Percentiles rank a stretch among this genome's conserved stretches.
Conservation (phyloP, 2,113 vertebrate genomes). For the Gymnarchus niloticus region DNA sequence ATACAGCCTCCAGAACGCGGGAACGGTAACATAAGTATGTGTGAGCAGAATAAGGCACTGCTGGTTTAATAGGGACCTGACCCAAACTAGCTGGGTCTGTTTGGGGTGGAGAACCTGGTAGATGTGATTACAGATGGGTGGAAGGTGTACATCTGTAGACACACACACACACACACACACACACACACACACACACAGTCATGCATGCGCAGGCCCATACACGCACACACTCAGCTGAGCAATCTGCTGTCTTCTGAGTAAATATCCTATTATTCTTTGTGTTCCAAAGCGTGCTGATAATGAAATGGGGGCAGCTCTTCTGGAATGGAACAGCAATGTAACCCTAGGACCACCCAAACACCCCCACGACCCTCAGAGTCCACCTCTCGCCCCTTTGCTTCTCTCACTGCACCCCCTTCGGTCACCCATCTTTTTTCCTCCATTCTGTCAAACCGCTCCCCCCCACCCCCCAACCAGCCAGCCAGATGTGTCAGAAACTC, state of each 20-base stretch:
- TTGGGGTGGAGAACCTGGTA: neutral
- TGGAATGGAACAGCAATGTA: constrained; percentile 8
- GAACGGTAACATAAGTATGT: neutral
- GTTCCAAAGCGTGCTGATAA: neutral
- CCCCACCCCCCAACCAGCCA: neutral
- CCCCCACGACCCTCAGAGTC: neutral
- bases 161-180: neutral
- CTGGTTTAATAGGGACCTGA: too few species aligned
- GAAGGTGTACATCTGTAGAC: neutral
- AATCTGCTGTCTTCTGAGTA: constrained; percentile 9
- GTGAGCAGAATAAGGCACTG: neutral
- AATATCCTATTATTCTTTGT: constrained; percentile 18
- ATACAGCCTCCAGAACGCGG: neutral
- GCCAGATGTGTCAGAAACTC: neutral
- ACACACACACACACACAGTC: neutral
- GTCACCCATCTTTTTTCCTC: constrained; percentile 37
- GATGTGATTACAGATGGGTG: too few species aligned
- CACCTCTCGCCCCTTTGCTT: constrained; percentile 26
- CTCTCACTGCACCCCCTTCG: constrained; percentile 23
- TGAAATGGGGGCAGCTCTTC: constrained; percentile 8
- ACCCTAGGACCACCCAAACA: constrained; percentile 35
- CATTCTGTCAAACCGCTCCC: constrained; percentile 30
- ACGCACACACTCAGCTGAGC: constrained; percentile 14
- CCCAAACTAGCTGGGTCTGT: neutral
- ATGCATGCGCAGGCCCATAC: neutral